Conservation (phyloP, 2,797 vertebrate genomes). For the Anableps anableps region DNA sequence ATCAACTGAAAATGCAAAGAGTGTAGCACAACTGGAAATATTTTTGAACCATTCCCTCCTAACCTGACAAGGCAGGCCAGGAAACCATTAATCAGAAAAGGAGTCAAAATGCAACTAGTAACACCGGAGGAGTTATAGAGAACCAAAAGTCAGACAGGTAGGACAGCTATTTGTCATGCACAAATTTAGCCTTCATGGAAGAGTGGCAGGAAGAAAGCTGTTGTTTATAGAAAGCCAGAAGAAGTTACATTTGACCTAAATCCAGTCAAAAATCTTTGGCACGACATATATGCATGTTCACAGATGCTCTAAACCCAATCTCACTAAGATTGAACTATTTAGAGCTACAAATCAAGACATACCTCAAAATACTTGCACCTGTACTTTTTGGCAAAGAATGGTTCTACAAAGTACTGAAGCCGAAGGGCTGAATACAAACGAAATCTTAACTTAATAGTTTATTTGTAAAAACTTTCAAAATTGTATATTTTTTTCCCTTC, state of each 20-base stretch:
- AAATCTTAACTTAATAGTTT: too few species aligned
- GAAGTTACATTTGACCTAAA: neutral
- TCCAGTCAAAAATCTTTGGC: neutral
- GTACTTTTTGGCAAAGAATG: too few species aligned
- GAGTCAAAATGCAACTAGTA: neutral
- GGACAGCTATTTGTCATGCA: neutral
- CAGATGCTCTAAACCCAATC: too few species aligned
- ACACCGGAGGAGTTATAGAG: neutral
- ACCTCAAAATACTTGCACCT: too few species aligned
- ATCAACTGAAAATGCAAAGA: neutral
- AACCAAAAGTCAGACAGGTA: neutral
- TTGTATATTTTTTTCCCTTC: too few species aligned
- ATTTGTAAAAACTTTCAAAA: too few species aligned
- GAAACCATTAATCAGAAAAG: neutral
- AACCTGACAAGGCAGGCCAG: neutral
- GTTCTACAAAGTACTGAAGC: too few species aligned
- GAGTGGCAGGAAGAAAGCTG: neutral
- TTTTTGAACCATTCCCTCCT: neutral
- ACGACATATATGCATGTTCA: too few species aligned
- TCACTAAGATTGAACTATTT: too few species aligned
- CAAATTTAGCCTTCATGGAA: neutral
- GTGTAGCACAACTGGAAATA: neutral
- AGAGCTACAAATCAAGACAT: too few species aligned
- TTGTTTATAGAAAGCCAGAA: neutral
- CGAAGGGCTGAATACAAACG: too few species aligned